phyloP scores from a whole-genome alignment of 2,797 vertebrate species.

The Percopsis omiscomaycus region DNA sequence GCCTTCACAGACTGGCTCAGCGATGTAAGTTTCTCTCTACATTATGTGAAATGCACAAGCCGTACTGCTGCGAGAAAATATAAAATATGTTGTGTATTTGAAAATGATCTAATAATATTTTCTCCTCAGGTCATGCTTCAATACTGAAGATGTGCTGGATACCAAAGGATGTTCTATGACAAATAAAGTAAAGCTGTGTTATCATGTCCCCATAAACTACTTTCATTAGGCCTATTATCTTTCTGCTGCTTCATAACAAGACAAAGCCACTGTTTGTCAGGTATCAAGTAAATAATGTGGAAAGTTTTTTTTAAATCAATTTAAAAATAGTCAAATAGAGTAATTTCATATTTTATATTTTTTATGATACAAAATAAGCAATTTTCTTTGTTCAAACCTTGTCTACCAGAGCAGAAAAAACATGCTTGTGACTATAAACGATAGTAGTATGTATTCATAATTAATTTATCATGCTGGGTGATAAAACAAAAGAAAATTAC shows the following conservation, averaged over 20 bases:
- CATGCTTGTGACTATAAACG: constrained; percentile 4
- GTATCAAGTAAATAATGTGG: neutral
- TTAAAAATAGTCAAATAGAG: too few relatives aligned
- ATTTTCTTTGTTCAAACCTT: too few relatives aligned
- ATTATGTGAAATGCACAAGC: too few relatives aligned
- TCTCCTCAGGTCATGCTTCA: constrained; percentile 58
- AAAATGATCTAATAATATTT: too few relatives aligned
- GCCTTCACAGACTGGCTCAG: constrained; percentile 70
- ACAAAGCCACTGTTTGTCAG: neutral
- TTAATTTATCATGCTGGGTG: constrained; percentile 31
- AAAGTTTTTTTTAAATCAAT: too few relatives aligned
- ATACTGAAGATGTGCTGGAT: constrained; percentile 45
- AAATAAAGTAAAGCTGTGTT: constrained; percentile 7
- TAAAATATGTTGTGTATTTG: too few relatives aligned
- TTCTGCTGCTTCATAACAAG: neutral
- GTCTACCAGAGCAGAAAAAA: neutral
- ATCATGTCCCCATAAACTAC: neutral
- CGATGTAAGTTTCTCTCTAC: constrained; percentile 43
- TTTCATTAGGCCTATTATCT: neutral
- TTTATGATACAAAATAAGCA: too few relatives aligned
- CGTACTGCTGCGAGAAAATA: neutral
- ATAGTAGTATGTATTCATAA: constrained; percentile 22
- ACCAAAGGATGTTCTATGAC: neutral
- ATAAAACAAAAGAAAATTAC: constrained; percentile 44
- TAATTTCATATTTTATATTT: too few relatives aligned